A percentile compares a stretch with the other conserved stretches of the same genome.
phyloP scores from a whole-genome alignment of 2,797 vertebrate species.

The Sebastes ruberrimus region DNA sequence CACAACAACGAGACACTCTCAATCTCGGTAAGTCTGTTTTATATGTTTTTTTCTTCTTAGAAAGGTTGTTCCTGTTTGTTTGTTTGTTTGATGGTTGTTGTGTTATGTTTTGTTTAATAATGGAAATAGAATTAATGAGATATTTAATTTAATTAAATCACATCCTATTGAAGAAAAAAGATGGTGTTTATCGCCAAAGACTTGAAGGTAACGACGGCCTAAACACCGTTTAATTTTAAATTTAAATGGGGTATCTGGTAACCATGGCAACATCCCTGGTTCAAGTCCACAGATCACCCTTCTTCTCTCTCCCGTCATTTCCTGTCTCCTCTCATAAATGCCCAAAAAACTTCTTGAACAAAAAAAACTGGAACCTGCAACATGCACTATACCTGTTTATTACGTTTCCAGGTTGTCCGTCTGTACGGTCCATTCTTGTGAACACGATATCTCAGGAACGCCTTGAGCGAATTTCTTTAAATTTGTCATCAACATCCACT shows the following conservation, averaged over 20 bases:
- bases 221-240: not conserved
- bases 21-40: constrained; percentile 31
- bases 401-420: too few relatives aligned
- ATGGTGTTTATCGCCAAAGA: not conserved
- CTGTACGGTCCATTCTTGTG: too few relatives aligned
- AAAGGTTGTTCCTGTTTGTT: not conserved
- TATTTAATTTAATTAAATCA: not conserved
- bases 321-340: not conserved
- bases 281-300: not conserved
- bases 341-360: not conserved
- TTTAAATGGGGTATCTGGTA: not conserved
- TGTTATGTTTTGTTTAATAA: not conserved
- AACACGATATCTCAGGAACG: too few relatives aligned
- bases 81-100: not conserved
- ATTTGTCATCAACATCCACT: too few relatives aligned
- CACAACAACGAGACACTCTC: constrained; percentile 76
- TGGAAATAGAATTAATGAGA: not conserved
- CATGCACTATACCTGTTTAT: too few relatives aligned
- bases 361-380: not conserved
- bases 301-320: not conserved
- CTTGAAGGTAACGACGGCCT: not conserved
- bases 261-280: not conserved
- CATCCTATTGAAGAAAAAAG: not conserved
- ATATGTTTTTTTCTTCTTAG: not conserved
- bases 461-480: too few relatives aligned